Evolutionary conservation across 2,113 vertebrate genomes (phyloP).

Genomic region (Porphyrio hochstetteri): DNA sequence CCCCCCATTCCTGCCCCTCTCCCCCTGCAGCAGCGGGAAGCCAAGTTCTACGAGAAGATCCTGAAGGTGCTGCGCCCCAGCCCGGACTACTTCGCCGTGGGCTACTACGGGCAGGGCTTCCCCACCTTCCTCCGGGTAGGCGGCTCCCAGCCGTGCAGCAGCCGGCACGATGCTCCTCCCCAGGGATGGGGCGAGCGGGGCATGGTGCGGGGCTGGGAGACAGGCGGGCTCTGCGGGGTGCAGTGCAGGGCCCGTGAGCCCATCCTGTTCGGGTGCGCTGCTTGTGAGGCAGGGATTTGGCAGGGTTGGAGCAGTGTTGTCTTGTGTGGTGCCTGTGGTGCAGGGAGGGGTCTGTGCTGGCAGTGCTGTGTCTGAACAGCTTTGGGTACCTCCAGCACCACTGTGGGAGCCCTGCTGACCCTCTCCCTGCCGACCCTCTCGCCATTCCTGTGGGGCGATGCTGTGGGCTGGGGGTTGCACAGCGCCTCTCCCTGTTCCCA

Average conservation of each 20-base stretch:
- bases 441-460: neutral
- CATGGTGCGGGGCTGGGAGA: neutral
- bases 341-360: neutral
- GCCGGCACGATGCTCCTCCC: too few relatives aligned
- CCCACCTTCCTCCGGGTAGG: conserved; percentile 69
- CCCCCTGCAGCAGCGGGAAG: conserved; percentile 38
- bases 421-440: too few relatives aligned
- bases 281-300: neutral
- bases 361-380: neutral
- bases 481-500: neutral
- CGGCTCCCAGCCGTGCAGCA: rapidly evolving
- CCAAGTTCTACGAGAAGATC: conserved; percentile 68
- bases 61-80: conserved; percentile 68
- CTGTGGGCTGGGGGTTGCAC: neutral
- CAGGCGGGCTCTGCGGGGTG: neutral
- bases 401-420: neutral
- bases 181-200: neutral
- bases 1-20: neutral
- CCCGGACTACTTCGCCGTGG: conserved; percentile 61
- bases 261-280: neutral
- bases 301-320: neutral
- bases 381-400: neutral
- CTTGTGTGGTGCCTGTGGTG: too few relatives aligned
- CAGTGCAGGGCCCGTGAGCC: neutral
- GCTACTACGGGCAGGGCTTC: conserved; percentile 67